A percentile compares a stretch with the other conserved stretches of the same genome.
These are phyloP conservation scores for Manacus vitellinus DNA, from an alignment of 2,113 vertebrate species.

Conservation along the genomic window DNA sequence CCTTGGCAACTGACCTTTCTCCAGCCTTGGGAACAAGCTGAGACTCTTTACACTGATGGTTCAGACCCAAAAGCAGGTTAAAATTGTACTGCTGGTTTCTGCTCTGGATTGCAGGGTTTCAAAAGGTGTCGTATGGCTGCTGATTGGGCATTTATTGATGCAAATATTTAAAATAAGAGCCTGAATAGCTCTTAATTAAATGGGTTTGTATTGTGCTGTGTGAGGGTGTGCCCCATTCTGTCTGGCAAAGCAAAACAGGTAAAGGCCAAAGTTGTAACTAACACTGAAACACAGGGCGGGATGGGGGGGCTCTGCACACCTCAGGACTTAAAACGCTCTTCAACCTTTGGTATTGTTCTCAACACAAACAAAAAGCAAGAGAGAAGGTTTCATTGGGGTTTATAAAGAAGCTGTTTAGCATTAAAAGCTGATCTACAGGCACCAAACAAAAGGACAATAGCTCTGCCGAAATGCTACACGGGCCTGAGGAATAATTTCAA, in stretches of 20 bases:
- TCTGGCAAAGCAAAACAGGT: not conserved
- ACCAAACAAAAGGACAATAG: slow-evolving; percentile 39
- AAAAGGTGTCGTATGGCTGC: not conserved
- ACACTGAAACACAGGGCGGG: not conserved
- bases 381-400: not conserved
- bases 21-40: not conserved
- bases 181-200: slow-evolving; percentile 39
- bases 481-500: not conserved
- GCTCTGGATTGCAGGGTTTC: not conserved
- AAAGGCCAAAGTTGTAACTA: slow-evolving; percentile 10
- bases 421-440: slow-evolving; percentile 27
- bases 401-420: slow-evolving; percentile 30
- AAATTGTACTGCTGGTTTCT: not conserved
- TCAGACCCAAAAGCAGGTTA: not conserved
- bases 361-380: not conserved
- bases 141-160: not conserved
- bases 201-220: slow-evolving; percentile 19
- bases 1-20: not conserved
- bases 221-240: slow-evolving; percentile 40
- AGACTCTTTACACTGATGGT: not conserved
- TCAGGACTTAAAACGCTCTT: not conserved
- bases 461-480: slow-evolving; percentile 30
- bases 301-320: not conserved
- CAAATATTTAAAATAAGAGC: not conserved
- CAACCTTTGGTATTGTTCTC: slow-evolving; percentile 1